Conservation (phyloP, 1,140 invertebrate species). For the Sesamia nonagrioides region DNA sequence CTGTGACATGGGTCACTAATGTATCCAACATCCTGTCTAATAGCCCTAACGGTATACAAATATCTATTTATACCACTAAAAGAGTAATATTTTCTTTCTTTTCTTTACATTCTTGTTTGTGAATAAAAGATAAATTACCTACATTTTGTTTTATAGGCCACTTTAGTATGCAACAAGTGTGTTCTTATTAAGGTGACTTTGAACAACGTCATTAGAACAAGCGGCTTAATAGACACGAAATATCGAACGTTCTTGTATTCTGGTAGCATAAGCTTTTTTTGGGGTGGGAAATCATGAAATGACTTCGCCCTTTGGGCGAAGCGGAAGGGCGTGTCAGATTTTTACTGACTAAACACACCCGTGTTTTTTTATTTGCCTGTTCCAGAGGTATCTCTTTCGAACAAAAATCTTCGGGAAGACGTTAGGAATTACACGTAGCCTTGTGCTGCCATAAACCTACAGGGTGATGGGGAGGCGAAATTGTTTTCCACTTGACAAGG, state of each 20-base stretch:
- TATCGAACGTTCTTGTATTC: neutral
- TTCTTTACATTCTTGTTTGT: neutral
- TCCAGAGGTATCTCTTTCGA: too few species aligned
- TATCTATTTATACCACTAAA: neutral
- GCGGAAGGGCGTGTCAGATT: too few species aligned
- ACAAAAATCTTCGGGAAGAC: neutral
- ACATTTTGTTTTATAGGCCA: neutral
- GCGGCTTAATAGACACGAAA: slow-evolving; percentile 8
- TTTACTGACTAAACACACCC: too few species aligned
- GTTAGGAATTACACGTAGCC: too few species aligned
- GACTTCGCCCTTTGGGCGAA: too few species aligned
- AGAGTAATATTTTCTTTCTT: neutral
- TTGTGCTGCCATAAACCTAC: too few species aligned
- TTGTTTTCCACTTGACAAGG: too few species aligned
- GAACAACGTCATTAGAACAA: slow-evolving; percentile 4
- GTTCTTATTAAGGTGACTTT: slow-evolving; percentile 18
- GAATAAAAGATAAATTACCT: neutral
- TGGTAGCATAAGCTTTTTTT: too few species aligned
- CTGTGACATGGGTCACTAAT: slow-evolving; percentile 8
- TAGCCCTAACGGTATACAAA: neutral
- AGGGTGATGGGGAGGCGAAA: too few species aligned
- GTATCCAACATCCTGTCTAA: slow-evolving; percentile 10
- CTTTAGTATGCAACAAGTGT: slow-evolving; percentile 30
- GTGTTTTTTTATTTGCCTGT: too few species aligned
- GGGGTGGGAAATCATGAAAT: too few species aligned